Conservation (phyloP, 2,113 vertebrate genomes). For the Rhegmatorhina hoffmannsi region DNA sequence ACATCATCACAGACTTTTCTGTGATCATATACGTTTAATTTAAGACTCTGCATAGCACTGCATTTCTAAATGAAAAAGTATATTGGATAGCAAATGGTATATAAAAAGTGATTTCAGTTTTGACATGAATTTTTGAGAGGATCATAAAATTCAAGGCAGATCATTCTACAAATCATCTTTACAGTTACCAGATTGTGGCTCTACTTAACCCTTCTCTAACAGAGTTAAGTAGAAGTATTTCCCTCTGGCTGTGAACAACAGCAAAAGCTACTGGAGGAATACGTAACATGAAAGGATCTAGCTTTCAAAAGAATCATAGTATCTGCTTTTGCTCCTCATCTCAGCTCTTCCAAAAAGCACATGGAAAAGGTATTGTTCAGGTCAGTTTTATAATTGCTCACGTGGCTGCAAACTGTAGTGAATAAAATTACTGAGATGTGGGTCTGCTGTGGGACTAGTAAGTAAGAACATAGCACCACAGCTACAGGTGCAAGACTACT, state of each 20-base stretch:
- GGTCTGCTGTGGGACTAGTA: background rate
- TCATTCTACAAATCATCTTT: constrained; percentile 29
- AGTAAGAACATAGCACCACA: accelerated
- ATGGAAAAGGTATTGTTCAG: background rate
- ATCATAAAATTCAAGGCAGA: background rate
- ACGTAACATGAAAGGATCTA: background rate
- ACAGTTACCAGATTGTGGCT: background rate
- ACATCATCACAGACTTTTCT: background rate
- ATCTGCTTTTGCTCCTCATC: background rate
- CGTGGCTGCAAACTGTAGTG: background rate
- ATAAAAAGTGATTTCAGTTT: background rate
- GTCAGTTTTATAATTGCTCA: background rate
- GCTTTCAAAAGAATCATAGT: background rate
- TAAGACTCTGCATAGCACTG: background rate
- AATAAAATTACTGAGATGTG: background rate
- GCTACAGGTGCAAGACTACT: background rate
- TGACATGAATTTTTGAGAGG: background rate
- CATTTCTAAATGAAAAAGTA: background rate
- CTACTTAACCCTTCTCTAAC: constrained; percentile 3
- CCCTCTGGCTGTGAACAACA: background rate
- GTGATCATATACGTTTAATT: background rate
- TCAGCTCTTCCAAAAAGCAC: background rate
- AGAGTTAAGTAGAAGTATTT: background rate
- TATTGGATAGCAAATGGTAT: background rate
- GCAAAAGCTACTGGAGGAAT: background rate